Evolutionary conservation across 2,797 vertebrate species (phyloP).

Genomic region (Muraenolepis orangiensis): DNA sequence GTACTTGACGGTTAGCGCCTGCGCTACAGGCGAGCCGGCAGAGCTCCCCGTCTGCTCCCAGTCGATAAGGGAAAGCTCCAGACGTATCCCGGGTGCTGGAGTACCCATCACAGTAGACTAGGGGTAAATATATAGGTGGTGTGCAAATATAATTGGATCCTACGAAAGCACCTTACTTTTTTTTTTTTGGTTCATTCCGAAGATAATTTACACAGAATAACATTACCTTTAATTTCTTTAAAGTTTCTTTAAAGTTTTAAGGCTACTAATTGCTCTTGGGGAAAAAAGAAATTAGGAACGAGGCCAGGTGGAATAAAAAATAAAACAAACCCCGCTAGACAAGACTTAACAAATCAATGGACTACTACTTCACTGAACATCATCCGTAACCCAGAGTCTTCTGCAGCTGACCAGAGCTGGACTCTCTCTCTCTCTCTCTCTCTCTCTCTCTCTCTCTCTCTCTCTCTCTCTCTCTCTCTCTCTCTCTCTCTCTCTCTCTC

Average conservation of each 20-base stretch:
- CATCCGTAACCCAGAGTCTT: not conserved
- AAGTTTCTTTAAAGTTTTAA: not conserved
- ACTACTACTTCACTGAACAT: too few relatives aligned
- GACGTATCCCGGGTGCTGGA: too few relatives aligned
- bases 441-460: constrained; percentile 1
- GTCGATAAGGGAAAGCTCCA: not conserved
- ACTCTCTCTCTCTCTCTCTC: constrained; percentile 2
- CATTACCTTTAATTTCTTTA: not conserved
- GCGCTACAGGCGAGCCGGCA: too few relatives aligned
- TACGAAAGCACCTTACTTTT: not conserved
- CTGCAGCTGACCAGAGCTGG: too few relatives aligned
- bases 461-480: not conserved
- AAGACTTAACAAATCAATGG: too few relatives aligned
- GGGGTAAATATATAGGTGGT: not conserved
- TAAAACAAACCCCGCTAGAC: not conserved
- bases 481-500: not conserved
- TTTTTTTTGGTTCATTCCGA: not conserved
- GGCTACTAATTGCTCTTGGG: not conserved
- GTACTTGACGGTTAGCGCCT: not conserved
- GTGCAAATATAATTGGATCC: not conserved
- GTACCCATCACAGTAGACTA: not conserved
- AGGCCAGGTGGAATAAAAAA: not conserved
- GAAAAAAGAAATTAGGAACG: not conserved
- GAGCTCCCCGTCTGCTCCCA: not conserved
- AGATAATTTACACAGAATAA: not conserved